Evolutionary conservation across 2,797 vertebrate species (phyloP).

Genomic region (Iguana delicatissima): DNA sequence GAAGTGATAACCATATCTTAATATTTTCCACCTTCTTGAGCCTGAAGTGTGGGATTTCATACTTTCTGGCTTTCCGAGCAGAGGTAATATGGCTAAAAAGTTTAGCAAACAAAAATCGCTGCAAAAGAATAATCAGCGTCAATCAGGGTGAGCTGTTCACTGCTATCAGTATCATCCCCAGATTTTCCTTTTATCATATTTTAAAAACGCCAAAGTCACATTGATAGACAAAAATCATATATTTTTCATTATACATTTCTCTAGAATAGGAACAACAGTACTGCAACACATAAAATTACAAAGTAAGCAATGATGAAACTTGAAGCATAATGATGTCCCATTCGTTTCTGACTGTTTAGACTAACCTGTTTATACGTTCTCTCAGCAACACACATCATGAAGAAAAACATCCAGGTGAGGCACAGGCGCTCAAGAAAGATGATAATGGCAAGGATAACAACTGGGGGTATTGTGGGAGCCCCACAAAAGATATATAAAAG

Average conservation of each 20-base stretch:
- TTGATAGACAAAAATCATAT: neutral
- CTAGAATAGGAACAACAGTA: neutral
- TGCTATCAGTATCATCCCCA: neutral
- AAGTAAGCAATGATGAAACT: neutral
- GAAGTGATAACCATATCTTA: conserved; percentile 98
- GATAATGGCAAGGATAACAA: conserved; percentile 85
- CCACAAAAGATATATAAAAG: conserved; percentile 85
- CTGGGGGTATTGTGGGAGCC: conserved; percentile 70
- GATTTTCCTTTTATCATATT: neutral
- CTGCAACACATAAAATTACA: rapidly evolving
- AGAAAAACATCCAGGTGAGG: conserved; percentile 96
- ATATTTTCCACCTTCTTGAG: conserved; percentile 99
- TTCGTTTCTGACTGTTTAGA: conserved; percentile 19
- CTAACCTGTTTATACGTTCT: conserved; percentile 96
- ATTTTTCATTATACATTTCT: conserved; percentile 5
- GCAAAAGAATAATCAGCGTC: conserved; percentile 34
- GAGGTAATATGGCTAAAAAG: conserved; percentile 98
- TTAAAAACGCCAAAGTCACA: neutral
- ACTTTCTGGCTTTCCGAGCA: conserved; percentile 97
- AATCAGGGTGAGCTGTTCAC: conserved; percentile 27
- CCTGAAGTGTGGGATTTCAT: conserved; percentile 96
- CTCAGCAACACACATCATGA: conserved; percentile 99
- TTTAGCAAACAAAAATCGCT: conserved; percentile 97
- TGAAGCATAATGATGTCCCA: neutral
- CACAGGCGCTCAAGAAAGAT: conserved; percentile 90